These are phyloP conservation scores for Coenobita brevimanus DNA, from an alignment of 1,140 invertebrate genomes.

Conservation along the genomic window DNA sequence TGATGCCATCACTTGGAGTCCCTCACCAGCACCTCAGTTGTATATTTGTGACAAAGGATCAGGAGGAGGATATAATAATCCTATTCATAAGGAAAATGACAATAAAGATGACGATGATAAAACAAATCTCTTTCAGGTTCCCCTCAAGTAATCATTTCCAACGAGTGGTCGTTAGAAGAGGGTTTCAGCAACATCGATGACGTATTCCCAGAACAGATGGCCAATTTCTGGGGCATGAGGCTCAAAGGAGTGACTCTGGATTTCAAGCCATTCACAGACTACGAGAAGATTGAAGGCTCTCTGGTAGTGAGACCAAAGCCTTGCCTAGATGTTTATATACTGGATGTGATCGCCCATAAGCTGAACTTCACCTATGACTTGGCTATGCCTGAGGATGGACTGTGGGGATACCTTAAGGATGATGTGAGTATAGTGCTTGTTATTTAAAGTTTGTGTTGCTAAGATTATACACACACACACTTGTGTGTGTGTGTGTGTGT, in stretches of 20 bases:
- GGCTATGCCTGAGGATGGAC: conserved; percentile 38
- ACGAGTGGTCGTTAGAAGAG: neutral
- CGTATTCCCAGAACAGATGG: no score
- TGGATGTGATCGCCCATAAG: conserved; percentile 40
- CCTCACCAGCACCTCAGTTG: no score
- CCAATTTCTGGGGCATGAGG: no score
- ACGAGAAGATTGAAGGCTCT: neutral
- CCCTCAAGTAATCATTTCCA: neutral
- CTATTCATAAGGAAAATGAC: no score
- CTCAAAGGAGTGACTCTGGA: conserved; percentile 42
- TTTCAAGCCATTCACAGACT: conserved; percentile 51
- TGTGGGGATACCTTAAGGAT: conserved; percentile 28
- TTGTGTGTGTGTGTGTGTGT: neutral
- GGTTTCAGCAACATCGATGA: neutral
- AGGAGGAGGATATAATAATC: no score
- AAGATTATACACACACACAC: no score
- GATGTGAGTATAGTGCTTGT: conserved; percentile 31
- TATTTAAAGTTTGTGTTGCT: no score
- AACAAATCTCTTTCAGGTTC: conserved; percentile 25
- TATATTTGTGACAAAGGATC: no score
- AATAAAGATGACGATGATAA: no score
- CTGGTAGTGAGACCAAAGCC: conserved; percentile 23
- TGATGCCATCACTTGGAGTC: no score
- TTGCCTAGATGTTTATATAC: conserved; percentile 41
- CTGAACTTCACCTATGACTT: no score